phyloP scores from a whole-genome alignment of 2,113 vertebrate genomes.

The Scopus umbretta region DNA sequence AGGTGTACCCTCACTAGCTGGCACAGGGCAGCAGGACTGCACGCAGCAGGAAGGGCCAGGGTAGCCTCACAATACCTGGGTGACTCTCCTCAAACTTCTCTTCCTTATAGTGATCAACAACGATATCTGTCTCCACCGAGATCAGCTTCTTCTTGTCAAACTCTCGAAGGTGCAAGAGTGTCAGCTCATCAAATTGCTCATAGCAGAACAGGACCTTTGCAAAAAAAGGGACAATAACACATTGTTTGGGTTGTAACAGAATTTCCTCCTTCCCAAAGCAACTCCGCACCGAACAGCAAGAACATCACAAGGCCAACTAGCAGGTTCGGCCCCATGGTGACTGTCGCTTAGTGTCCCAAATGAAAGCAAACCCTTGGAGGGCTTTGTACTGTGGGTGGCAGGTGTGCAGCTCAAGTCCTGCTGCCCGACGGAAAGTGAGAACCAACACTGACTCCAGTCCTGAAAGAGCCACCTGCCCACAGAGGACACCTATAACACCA shows the following conservation, averaged over 20 bases:
- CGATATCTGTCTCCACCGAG: constrained; percentile 95
- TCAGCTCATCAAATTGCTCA: constrained; percentile 96
- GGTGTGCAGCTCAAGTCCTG: neutral
- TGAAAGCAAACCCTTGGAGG: neutral
- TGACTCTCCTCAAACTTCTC: constrained; percentile 85
- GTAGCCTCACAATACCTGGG: constrained; percentile 67
- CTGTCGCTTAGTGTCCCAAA: neutral
- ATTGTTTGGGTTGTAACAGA: neutral
- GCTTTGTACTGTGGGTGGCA: neutral
- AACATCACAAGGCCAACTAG: neutral
- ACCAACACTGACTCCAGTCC: neutral
- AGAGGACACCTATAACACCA: neutral
- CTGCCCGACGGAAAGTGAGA: neutral
- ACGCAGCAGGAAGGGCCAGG: neutral
- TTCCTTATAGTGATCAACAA: constrained; percentile 96
- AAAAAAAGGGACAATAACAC: neutral
- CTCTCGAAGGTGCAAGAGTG: constrained; percentile 89
- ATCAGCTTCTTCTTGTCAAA: constrained; percentile 96
- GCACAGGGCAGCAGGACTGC: neutral
- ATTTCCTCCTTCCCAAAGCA: neutral
- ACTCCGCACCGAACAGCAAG: neutral
- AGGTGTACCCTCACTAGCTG: neutral
- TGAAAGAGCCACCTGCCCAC: neutral
- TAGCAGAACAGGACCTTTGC: constrained; percentile 95
- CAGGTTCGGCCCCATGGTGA: neutral